These are phyloP conservation scores for Eutrigla gurnardus DNA, from an alignment of 2,797 vertebrate genomes.

Conservation along the genomic window DNA sequence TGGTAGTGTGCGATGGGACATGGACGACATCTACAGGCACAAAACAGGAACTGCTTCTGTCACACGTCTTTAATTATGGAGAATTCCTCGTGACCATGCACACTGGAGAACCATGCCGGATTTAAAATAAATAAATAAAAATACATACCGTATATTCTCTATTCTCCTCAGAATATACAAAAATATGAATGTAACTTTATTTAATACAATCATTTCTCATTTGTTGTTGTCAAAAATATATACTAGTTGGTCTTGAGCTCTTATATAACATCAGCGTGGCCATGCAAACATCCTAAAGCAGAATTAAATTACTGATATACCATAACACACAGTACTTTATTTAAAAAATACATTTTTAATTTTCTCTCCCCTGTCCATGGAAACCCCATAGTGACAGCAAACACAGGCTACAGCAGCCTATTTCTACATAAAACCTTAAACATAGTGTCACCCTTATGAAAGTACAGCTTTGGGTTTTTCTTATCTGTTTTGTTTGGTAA, in stretches of 20 bases:
- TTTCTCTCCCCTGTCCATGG: neutral
- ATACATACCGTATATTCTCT: neutral
- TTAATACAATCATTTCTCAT: neutral
- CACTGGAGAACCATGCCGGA: neutral
- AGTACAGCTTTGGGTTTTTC: too few relatives aligned
- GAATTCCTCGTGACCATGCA: neutral
- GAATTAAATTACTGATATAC: neutral
- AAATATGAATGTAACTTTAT: neutral
- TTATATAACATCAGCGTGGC: too few relatives aligned
- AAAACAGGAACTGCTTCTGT: conserved; percentile 1
- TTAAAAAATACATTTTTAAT: neutral
- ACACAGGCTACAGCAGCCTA: neutral
- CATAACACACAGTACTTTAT: neutral
- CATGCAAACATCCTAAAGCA: neutral
- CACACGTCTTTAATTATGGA: neutral
- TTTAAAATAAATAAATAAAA: neutral
- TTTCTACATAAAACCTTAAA: neutral
- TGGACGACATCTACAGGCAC: conserved; percentile 7
- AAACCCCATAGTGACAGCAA: neutral
- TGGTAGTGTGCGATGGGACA: neutral
- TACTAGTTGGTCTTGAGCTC: neutral
- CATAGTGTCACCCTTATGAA: too few relatives aligned
- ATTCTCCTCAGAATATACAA: neutral
- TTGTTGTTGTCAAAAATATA: neutral
- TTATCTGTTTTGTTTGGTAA: too few relatives aligned